Evolutionary conservation across 1,140 invertebrate genomes (phyloP).

Genomic region (Drosophila teissieri): DNA sequence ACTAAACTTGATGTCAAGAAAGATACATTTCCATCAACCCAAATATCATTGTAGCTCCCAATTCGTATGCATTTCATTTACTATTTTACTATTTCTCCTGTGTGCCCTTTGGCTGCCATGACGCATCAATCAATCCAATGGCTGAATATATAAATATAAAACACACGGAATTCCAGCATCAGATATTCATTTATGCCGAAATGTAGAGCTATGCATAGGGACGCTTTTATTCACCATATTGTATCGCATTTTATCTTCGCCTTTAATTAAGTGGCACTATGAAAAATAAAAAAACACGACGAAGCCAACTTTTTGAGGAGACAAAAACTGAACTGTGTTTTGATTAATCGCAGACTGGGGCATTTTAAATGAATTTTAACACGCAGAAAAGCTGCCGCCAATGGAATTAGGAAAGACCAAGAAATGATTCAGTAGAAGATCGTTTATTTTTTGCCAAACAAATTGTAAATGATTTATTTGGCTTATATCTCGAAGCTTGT

Average conservation of each 20-base stretch:
- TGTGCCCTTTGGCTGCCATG: constrained; percentile 46
- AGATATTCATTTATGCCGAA: constrained; percentile 72
- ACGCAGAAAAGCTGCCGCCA: constrained; percentile 53
- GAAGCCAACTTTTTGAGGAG: constrained; percentile 11
- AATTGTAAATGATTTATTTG: constrained; percentile 74
- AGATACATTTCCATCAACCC: constrained; percentile 37
- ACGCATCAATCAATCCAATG: constrained; percentile 65
- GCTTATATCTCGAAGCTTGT: constrained; percentile 48
- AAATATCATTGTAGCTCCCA: constrained; percentile 15
- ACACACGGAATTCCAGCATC: constrained; percentile 54
- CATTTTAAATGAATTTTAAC: constrained; percentile 65
- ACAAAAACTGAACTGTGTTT: constrained; percentile 45
- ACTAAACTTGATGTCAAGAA: constrained; percentile 29
- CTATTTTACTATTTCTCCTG: constrained; percentile 14
- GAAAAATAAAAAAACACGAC: constrained; percentile 34
- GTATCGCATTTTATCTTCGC: constrained; percentile 58
- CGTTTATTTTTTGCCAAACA: constrained; percentile 30
- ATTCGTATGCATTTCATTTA: constrained; percentile 22
- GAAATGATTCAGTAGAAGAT: constrained; percentile 60
- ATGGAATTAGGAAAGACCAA: constrained; percentile 72
- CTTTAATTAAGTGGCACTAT: constrained; percentile 79
- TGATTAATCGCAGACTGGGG: constrained; percentile 62
- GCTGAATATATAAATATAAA: constrained; percentile 58
- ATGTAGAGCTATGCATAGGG: constrained; percentile 54
- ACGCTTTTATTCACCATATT: constrained; percentile 40